Evolutionary conservation across 1,140 invertebrate genomes (phyloP).

Genomic region (Heliconius eleuchia): DNA sequence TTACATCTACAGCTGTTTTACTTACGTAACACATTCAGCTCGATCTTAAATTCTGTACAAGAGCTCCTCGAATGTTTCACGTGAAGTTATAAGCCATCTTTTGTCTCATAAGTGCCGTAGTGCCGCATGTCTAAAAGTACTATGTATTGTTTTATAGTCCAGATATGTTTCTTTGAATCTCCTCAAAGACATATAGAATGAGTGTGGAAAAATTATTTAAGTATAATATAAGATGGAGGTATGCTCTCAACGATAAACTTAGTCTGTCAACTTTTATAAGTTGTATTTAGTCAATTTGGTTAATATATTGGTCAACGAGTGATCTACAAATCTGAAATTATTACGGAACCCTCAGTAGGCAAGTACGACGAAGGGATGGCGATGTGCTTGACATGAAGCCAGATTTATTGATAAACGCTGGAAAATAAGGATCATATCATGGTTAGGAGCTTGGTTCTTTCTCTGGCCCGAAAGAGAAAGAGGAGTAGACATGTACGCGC

Average conservation of each 20-base stretch:
- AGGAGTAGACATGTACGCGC: too few relatives aligned
- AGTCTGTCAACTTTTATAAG: too few relatives aligned
- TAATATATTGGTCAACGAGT: too few relatives aligned
- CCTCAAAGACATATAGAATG: background rate
- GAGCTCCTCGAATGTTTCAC: conserved; percentile 20
- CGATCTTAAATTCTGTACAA: conserved; percentile 26
- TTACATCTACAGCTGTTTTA: background rate
- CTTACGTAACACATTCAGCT: background rate
- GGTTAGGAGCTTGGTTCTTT: too few relatives aligned
- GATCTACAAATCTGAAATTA: too few relatives aligned
- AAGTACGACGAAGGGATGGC: too few relatives aligned
- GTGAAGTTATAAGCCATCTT: conserved; percentile 18
- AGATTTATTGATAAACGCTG: too few relatives aligned
- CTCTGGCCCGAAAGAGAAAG: too few relatives aligned
- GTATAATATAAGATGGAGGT: background rate
- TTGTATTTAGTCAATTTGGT: too few relatives aligned
- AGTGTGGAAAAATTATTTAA: background rate
- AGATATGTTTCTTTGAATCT: conserved; percentile 20
- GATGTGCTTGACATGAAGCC: too few relatives aligned
- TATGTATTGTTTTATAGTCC: conserved; percentile 32
- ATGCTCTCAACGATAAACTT: background rate
- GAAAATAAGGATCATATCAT: too few relatives aligned
- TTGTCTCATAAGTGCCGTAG: conserved; percentile 23
- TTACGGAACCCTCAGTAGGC: too few relatives aligned
- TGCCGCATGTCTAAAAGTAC: conserved; percentile 15